Percentiles rank a stretch among this genome's conserved stretches.
Conservation (phyloP, 2,113 vertebrate species). For the Etia nguti region DNA sequence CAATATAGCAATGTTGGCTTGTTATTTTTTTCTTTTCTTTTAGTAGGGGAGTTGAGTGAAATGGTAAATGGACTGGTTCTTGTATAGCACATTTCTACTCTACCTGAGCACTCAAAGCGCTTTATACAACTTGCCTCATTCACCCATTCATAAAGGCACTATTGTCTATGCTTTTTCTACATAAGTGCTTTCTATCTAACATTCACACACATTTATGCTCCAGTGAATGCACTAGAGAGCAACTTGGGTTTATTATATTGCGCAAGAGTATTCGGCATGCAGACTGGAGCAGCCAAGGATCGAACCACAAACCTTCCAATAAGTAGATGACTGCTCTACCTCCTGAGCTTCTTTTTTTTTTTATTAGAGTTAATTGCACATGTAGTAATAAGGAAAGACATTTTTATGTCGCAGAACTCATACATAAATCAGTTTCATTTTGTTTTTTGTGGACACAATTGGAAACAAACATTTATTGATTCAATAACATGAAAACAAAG, state of each 20-base stretch:
- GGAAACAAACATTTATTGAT: neutral
- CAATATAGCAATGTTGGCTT: neutral
- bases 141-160: neutral
- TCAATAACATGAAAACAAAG: neutral
- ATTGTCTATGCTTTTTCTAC: neutral
- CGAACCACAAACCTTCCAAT: neutral
- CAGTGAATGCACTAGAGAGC: neutral
- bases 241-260: neutral
- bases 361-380: neutral
- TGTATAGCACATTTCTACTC: neutral
- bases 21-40: neutral
- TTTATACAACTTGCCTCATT: neutral
- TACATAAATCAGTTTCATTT: neutral
- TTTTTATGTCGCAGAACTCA: neutral
- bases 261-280: neutral
- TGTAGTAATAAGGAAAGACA: neutral
- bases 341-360: neutral
- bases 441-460: neutral
- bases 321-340: neutral
- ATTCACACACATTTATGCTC: neutral
- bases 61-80: neutral
- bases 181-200: neutral
- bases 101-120: neutral
- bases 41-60: neutral
- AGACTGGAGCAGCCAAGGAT: neutral